Evolutionary conservation across 2,113 vertebrate species (phyloP).

Genomic region (Sigmodon hispidus): DNA sequence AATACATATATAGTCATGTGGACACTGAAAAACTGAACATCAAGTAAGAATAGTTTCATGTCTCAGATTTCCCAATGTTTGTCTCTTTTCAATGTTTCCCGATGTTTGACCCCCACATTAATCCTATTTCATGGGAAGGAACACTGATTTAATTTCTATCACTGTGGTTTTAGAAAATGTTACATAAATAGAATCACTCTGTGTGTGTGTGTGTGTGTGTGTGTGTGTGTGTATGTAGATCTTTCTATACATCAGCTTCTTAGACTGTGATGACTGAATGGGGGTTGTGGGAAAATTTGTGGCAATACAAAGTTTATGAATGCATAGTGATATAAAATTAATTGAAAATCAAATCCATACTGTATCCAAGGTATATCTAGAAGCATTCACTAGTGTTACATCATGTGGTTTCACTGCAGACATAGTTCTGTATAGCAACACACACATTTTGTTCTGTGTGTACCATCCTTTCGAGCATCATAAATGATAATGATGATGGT

Average conservation of each 20-base stretch:
- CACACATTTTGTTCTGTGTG: not conserved
- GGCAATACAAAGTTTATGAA: not conserved
- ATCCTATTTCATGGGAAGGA: not conserved
- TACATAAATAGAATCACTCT: not conserved
- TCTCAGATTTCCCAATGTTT: not conserved
- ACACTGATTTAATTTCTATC: not conserved
- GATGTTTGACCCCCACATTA: not conserved
- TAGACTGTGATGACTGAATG: not conserved
- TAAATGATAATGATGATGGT: not conserved
- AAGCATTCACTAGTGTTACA: not conserved
- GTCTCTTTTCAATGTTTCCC: not conserved
- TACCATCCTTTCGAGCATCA: no score
- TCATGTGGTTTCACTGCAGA: not conserved
- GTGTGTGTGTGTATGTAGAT: no score
- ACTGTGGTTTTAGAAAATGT: not conserved
- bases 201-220: no score
- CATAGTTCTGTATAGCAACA: not conserved
- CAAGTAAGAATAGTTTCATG: slow-evolving; percentile 11
- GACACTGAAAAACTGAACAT: not conserved
- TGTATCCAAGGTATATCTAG: not conserved
- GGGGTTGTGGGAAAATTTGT: not conserved
- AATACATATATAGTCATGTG: not conserved
- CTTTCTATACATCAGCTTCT: not conserved
- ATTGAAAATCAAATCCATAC: not conserved
- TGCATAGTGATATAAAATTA: not conserved